Percentiles rank a stretch among this genome's conserved stretches.
phyloP scores from a whole-genome alignment of 30 jellyfish, hydroid and myxozoan genomes.

The Aurelia aurita region DNA sequence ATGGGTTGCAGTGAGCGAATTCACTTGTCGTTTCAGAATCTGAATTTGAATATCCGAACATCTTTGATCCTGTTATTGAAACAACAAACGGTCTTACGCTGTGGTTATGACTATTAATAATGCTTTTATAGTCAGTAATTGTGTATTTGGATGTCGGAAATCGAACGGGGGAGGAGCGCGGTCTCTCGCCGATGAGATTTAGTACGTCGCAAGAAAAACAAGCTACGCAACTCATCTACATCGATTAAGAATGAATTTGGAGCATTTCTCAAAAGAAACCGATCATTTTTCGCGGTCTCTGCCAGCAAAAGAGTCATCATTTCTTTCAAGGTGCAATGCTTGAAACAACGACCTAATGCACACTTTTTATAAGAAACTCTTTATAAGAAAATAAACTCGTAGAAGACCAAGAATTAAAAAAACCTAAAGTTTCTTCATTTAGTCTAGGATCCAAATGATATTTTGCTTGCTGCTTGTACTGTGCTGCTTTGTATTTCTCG shows the following conservation, averaged over 20 bases:
- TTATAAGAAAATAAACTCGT: too few relatives aligned
- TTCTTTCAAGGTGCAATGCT: too few relatives aligned
- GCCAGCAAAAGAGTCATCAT: too few relatives aligned
- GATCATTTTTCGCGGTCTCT: not conserved
- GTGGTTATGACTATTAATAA: conserved; percentile 46
- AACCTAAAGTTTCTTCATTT: too few relatives aligned
- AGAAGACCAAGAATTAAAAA: too few relatives aligned
- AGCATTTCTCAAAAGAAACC: conserved; percentile 14
- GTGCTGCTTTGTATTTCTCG: too few relatives aligned
- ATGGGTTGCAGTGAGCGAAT: conserved; percentile 16
- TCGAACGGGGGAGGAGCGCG: conserved; percentile 53
- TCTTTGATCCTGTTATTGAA: conserved; percentile 44
- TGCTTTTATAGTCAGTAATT: conserved; percentile 38
- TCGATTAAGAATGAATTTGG: not conserved
- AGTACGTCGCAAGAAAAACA: conserved; percentile 26
- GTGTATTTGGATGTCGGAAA: conserved; percentile 59
- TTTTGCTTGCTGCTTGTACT: too few relatives aligned
- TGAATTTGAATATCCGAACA: conserved; percentile 9
- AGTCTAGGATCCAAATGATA: too few relatives aligned
- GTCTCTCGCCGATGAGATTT: conserved; percentile 17
- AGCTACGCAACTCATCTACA: not conserved
- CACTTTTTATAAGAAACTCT: too few relatives aligned
- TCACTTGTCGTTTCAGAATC: conserved; percentile 6
- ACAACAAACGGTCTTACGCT: conserved; percentile 32
- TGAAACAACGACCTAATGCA: too few relatives aligned